These are phyloP conservation scores for Pissodes strobi DNA, from an alignment of 1,140 invertebrate species.

Conservation along the genomic window DNA sequence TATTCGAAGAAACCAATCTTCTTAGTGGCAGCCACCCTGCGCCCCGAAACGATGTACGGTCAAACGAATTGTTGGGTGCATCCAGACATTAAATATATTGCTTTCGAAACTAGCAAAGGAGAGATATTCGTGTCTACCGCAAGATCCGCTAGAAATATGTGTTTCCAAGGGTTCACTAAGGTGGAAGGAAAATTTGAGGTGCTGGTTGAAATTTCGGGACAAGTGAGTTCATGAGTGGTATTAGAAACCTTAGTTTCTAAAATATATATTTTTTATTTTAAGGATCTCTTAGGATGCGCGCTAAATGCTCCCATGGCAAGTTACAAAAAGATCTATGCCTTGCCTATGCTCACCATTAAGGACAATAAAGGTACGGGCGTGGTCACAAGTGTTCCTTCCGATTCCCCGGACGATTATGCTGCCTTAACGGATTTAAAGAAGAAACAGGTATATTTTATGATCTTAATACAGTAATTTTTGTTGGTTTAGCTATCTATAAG, in stretches of 20 bases:
- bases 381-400: slow-evolving; percentile 97
- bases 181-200: slow-evolving; percentile 79
- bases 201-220: slow-evolving; percentile 72
- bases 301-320: slow-evolving; percentile 83
- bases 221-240: slow-evolving; percentile 58
- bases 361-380: slow-evolving; percentile 98
- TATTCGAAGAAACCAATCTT: slow-evolving; percentile 68
- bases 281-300: slow-evolving; percentile 78
- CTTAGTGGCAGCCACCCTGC: slow-evolving; percentile 94
- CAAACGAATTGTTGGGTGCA: slow-evolving; percentile 99
- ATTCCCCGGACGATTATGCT: slow-evolving; percentile 98
- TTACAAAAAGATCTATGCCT: slow-evolving; percentile 84
- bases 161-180: slow-evolving; percentile 89
- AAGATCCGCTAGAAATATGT: slow-evolving; percentile 92
- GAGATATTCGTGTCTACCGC: slow-evolving; percentile 88
- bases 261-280: slow-evolving; percentile 29
- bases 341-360: slow-evolving; percentile 98
- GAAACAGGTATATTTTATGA: slow-evolving; percentile 65
- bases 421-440: slow-evolving; percentile 95
- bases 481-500: not conserved
- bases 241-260: slow-evolving; percentile 2
- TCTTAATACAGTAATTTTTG: not conserved
- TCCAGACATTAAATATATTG: slow-evolving; percentile 93
- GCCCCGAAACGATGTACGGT: slow-evolving; percentile 99
- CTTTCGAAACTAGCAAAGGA: slow-evolving; percentile 70